Evolutionary conservation across 2,888 invertebrate genomes (phyloP), one percentile per base, ranked within the genome.

Genomic region (Girardia tigrina): DNA sequence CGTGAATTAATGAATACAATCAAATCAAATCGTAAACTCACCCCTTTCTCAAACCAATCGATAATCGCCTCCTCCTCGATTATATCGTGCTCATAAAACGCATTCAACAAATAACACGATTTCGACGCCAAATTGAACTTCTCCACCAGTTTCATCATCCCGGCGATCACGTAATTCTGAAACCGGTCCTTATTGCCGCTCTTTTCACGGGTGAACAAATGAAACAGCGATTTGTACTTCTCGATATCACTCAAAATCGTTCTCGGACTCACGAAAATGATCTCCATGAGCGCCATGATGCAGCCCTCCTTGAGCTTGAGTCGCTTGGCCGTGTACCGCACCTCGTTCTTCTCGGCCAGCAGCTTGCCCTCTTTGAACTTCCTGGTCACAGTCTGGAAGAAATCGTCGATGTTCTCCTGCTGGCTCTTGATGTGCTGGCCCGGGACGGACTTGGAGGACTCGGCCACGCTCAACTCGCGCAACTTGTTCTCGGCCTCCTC

Each of bases 61-160:
- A 97, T 86, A 79, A 98, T 87, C 71, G 91, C 90, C 82, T 91
- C 90, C 85, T 98, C 98, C 79, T 93, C 93, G 81, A 98, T 87
- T 80, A 98, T 90, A 86, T 98, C 98, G 80, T 87, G 85, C 86
- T 98, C 97, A 86, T 98, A 98, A 82, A 98, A 89, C 79, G 90
- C 86, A 87, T 93, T 93, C 79, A 94, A 88, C 80, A 93, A 89
- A 83, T 89, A 90, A 79, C 92, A 89, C 80, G 94, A 91, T 84
- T 92, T 92, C 77, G 90, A 88, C 87, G 97, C 88, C 80, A 98
- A 85, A 0, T 72, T 26, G 26, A 78, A 70, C 76, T 89, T 90
- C 79, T 93, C 90, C 73, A 95, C 89, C 70, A 86, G 80, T 84
- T 92, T 92, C 83, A 95, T 95, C 81, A 98, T 88, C 77, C 94